These are phyloP conservation scores for Cantharis flavilabris DNA, from an alignment of 2,888 invertebrate species.

Conservation along the genomic window DNA sequence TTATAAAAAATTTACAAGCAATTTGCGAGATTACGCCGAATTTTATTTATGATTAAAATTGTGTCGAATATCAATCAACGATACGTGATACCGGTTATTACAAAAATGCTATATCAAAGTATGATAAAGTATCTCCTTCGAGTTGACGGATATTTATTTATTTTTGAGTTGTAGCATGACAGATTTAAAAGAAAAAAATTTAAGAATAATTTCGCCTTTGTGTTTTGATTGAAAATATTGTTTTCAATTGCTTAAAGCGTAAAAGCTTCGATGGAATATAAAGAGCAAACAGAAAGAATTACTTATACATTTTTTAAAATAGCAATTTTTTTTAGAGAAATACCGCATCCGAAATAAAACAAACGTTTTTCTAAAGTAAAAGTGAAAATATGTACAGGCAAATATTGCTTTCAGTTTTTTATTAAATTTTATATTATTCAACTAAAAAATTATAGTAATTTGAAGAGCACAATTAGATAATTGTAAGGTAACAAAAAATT, in stretches of 20 bases:
- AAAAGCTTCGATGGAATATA: neutral
- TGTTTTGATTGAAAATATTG: neutral
- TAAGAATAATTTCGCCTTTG: neutral
- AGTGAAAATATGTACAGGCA: neutral
- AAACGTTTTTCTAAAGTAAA: neutral
- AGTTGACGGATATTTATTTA: neutral
- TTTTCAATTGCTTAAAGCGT: neutral
- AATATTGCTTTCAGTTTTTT: neutral
- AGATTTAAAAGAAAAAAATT: neutral
- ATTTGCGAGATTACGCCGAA: neutral
- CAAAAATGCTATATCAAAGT: neutral
- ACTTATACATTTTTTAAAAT: neutral
- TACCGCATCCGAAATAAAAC: neutral
- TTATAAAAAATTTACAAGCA: neutral
- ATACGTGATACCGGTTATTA: neutral
- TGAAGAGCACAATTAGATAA: neutral
- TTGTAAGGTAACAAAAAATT: neutral
- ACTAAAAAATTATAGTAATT: neutral
- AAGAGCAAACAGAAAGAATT: neutral
- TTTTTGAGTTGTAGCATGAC: neutral
- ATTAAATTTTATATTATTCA: neutral
- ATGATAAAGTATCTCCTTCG: neutral
- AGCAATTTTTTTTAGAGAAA: neutral
- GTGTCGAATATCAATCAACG: neutral
- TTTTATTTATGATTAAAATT: slow-evolving; percentile 1